phyloP scores from a whole-genome alignment of 2,797 vertebrate genomes.

The Sciurus vulgaris region DNA sequence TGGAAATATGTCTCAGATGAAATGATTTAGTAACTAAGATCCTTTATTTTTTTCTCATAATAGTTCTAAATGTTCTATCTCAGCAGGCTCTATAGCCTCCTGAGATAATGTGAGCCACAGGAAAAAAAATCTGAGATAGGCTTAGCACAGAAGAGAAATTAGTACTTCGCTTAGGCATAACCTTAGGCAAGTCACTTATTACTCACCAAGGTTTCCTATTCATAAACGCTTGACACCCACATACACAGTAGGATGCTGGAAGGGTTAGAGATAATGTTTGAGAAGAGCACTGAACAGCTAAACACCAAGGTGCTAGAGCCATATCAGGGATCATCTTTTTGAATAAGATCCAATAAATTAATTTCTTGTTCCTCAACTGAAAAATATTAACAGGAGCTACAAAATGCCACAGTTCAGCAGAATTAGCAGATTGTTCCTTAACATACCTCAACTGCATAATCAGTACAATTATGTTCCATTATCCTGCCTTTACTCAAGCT shows the following conservation, averaged over 20 bases:
- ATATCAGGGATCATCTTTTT: constrained; percentile 63
- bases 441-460: constrained; percentile 75
- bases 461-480: constrained; percentile 73
- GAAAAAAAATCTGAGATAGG: neutral
- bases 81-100: constrained; percentile 5
- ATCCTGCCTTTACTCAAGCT: constrained; percentile 73
- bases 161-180: constrained; percentile 54
- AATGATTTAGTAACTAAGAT: constrained; percentile 47
- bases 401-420: constrained; percentile 63
- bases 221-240: constrained; percentile 37
- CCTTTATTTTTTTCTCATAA: neutral
- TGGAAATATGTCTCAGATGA: constrained; percentile 48
- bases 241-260: constrained; percentile 1
- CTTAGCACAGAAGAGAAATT: constrained; percentile 68
- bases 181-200: constrained; percentile 53
- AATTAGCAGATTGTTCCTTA: constrained; percentile 75
- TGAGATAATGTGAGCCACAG: constrained; percentile 15
- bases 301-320: constrained; percentile 36
- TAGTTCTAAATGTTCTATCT: constrained; percentile 65
- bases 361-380: constrained; percentile 52
- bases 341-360: constrained; percentile 58
- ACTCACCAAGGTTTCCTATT: constrained; percentile 35
- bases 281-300: constrained; percentile 37
- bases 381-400: constrained; percentile 71
- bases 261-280: constrained; percentile 22